phyloP scores from a whole-genome alignment of 2,797 vertebrate genomes.

The Lindbergichthys nudifrons region DNA sequence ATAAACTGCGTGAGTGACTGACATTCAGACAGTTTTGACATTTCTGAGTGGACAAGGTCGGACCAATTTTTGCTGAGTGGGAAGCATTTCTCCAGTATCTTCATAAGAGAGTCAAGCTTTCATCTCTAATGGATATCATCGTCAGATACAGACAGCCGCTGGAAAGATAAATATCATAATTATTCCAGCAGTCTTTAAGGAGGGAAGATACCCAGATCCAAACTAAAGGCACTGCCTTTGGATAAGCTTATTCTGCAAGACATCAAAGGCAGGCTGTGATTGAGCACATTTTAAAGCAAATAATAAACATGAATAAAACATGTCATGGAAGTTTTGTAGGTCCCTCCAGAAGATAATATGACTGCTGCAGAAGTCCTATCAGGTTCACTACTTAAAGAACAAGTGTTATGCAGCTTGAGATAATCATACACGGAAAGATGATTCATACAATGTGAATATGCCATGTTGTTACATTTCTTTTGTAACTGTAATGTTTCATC shows the following conservation, averaged over 20 bases:
- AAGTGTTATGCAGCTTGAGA: constrained; percentile 48
- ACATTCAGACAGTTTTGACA: constrained; percentile 20
- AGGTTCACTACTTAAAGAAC: constrained; percentile 25
- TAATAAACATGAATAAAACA: constrained; percentile 82
- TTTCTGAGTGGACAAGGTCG: constrained; percentile 42
- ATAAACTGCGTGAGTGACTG: constrained; percentile 22
- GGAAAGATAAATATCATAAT: constrained; percentile 81
- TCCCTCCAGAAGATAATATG: constrained; percentile 62
- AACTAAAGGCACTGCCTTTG: constrained; percentile 66
- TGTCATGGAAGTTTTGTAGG: constrained; percentile 62
- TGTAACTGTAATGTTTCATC: constrained; percentile 46
- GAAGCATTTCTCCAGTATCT: constrained; percentile 34
- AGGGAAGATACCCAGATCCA: constrained; percentile 61
- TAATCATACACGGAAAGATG: constrained; percentile 27
- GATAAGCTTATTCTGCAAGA: constrained; percentile 69
- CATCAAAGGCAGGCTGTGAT: constrained; percentile 76
- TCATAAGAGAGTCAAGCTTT: constrained; percentile 60
- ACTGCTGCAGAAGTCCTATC: constrained; percentile 46
- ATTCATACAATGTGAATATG: constrained; percentile 39
- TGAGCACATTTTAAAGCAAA: constrained; percentile 75
- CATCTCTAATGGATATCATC: constrained; percentile 73
- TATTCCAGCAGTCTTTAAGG: constrained; percentile 73
- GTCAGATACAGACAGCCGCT: constrained; percentile 66
- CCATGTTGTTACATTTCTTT: background rate
- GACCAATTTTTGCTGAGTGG: constrained; percentile 25